These are phyloP conservation scores for Mohoua ochrocephala DNA, from an alignment of 2,113 vertebrate species.

Conservation along the genomic window DNA sequence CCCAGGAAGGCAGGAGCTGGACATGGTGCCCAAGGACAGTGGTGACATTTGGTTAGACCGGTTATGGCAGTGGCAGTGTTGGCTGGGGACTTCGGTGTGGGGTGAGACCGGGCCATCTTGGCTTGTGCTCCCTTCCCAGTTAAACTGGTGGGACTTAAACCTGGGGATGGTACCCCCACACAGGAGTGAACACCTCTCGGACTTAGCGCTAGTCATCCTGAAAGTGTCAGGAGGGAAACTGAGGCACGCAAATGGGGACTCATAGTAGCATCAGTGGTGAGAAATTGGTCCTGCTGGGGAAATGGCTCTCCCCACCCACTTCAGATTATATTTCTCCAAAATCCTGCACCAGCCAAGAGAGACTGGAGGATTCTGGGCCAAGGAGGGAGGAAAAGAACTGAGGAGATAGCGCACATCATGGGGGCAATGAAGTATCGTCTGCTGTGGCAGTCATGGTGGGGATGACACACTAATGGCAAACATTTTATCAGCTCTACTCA, in stretches of 20 bases:
- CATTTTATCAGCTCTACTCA: not conserved
- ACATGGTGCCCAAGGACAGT: not conserved
- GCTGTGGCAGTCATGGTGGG: rapidly evolving
- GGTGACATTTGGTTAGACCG: not conserved
- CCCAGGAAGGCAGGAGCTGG: not conserved
- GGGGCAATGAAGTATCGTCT: not conserved
- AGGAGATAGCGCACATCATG: not conserved
- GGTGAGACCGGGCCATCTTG: not conserved
- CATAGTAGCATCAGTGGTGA: not conserved
- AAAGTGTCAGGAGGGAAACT: not conserved
- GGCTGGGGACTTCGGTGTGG: not conserved
- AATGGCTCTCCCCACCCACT: not conserved
- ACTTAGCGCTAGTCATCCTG: not conserved
- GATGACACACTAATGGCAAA: not conserved
- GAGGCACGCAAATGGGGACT: not conserved
- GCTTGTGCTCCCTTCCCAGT: not conserved
- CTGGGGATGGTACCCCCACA: not conserved
- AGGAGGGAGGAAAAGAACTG: not conserved
- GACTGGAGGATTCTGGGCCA: not conserved
- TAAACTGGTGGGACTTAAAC: not conserved
- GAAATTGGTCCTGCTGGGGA: not conserved
- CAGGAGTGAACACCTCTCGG: not conserved
- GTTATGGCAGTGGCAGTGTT: not conserved
- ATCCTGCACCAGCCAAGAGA: not conserved
- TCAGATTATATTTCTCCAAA: not conserved